Evolutionary conservation across 2,113 vertebrate genomes (phyloP).

Genomic region (Dendrocopos noguchii): DNA sequence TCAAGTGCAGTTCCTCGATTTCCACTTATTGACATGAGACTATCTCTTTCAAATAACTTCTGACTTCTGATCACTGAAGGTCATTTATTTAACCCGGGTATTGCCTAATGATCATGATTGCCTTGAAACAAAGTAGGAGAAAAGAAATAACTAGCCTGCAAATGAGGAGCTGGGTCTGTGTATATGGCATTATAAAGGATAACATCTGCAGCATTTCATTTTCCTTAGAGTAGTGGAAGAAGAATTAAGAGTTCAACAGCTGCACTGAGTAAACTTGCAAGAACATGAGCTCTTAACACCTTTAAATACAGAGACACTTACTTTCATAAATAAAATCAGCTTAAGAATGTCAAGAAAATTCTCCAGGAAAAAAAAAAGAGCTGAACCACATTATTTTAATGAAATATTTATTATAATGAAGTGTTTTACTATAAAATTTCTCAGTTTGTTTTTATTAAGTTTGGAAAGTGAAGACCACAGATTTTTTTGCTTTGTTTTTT

Average conservation of each 20-base stretch:
- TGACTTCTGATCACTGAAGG: slow-evolving; percentile 14
- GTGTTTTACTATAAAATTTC: background rate
- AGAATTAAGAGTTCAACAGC: background rate
- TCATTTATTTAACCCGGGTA: slow-evolving; percentile 38
- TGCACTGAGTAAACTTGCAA: background rate
- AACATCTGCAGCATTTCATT: slow-evolving; percentile 21
- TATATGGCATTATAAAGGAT: background rate
- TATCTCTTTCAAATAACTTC: slow-evolving; percentile 27
- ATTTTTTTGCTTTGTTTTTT: background rate
- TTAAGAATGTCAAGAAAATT: background rate
- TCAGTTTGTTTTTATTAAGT: background rate
- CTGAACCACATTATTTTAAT: background rate
- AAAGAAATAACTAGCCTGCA: background rate
- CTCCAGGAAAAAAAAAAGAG: background rate
- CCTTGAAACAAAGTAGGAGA: slow-evolving; percentile 17
- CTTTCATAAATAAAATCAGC: background rate
- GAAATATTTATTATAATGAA: background rate
- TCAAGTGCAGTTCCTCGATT: background rate
- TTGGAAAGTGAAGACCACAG: background rate
- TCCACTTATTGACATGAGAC: background rate
- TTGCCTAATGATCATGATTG: background rate
- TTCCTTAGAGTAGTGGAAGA: background rate
- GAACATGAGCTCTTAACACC: background rate
- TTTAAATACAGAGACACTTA: background rate
- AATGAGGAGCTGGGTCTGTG: slow-evolving; percentile 23